A percentile compares a stretch with the other conserved stretches of the same genome.
Conservation (phyloP, 2,113 vertebrate genomes). For the Neotoma lepida region DNA sequence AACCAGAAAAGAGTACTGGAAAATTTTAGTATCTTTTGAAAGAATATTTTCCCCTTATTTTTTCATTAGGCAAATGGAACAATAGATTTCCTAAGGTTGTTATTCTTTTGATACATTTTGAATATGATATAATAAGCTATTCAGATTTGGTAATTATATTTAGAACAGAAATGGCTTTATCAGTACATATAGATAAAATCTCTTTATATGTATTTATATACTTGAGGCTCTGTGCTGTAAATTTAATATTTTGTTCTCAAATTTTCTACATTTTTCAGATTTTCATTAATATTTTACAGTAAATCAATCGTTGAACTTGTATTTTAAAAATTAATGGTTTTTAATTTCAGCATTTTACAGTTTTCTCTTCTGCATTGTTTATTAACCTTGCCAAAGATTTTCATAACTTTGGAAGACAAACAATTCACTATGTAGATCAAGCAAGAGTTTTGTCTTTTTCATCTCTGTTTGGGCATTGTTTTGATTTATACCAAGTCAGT, state of each 20-base stretch:
- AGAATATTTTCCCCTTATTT: neutral
- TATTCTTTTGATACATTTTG: neutral
- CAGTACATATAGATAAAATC: neutral
- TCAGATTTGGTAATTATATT: constrained; percentile 1
- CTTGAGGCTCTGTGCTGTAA: neutral
- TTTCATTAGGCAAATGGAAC: constrained; percentile 8
- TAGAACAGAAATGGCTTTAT: neutral
- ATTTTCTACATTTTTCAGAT: neutral
- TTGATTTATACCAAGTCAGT: neutral
- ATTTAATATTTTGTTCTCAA: neutral
- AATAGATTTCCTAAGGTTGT: neutral
- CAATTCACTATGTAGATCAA: neutral
- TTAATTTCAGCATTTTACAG: neutral
- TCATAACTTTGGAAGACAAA: neutral
- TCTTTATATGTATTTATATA: neutral
- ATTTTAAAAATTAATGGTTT: neutral
- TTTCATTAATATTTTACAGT: neutral
- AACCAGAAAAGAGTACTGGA: neutral
- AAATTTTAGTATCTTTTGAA: constrained; percentile 34
- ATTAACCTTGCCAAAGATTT: neutral
- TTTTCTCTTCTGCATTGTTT: neutral
- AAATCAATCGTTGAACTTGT: neutral
- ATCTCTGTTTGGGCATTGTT: neutral
- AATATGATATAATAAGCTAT: neutral
- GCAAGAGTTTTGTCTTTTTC: neutral